Base-by-base conservation (phyloP, 1,140 invertebrate genomes). In the Andricus grossulariae region DNA sequence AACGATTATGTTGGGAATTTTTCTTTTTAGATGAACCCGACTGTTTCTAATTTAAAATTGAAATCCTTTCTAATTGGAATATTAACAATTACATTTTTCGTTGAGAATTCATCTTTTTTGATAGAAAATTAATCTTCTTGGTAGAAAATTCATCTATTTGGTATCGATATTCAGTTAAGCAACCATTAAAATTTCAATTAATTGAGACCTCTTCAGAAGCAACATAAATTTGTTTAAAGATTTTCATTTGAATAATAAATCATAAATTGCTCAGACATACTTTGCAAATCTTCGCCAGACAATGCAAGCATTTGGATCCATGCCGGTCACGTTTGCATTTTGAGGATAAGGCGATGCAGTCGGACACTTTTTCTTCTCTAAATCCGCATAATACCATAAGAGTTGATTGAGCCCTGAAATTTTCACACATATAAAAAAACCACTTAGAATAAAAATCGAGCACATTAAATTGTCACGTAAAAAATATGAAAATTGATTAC, bases 321-420 rank as follows among this genome's bases (percentile, higher is more conserved):
- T 93, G 11, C 91, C 84, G 1, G 93, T 93, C 82, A 93, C 88
- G 80, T 93, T 93, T 71, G 91, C 85, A 75, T 90, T 91, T 4
- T 85, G 18, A 45, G 84, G 19, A 80, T 89, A 73, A 66, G 89
- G 83, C 73, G 88, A 90, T 52, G 93, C 93, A 0, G 88, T 89
- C 0, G 93, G 93, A 86, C 97, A 98, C 60, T 94, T 92, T 82
- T 96, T 95, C 88, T 96, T 96, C 89, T 98, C 97, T 92, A 98
- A 94, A 86, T 98, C 96, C 13, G 98, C 97, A 90, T 99, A 99
- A 90, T 99, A 99, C 97, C 98, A 99, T 60, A 97, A 91, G 72
- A 98, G 90, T 87, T 97, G 96, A 91, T 96, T 96, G 84, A 96
- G 91, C 84, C 93, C 93, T 94, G 72, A 50, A 86, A 80, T 39